Conservation (phyloP, 2,113 vertebrate species). For the Seriola dumerili region DNA sequence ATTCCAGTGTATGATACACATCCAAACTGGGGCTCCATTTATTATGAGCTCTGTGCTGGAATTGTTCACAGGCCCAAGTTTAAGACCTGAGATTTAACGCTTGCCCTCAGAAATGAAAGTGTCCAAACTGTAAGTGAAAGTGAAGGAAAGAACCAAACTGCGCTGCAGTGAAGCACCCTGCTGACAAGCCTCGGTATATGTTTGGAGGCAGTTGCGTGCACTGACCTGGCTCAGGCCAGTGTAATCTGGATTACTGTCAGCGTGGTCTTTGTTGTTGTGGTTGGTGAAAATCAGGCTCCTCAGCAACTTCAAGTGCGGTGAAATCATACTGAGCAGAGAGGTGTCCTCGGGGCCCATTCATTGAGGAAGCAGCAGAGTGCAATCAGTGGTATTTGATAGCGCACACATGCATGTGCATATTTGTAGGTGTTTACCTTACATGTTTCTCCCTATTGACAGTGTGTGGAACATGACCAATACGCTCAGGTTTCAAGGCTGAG, state of each 20-base stretch:
- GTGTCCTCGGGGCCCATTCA: slow-evolving; percentile 28
- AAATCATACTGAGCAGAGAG: slow-evolving; percentile 18
- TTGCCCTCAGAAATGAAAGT: slow-evolving; percentile 31
- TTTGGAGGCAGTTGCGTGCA: slow-evolving; percentile 13
- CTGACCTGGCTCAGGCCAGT: slow-evolving; percentile 10
- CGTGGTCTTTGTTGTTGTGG: slow-evolving; percentile 29
- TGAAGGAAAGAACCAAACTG: slow-evolving; percentile 6
- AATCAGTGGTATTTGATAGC: slow-evolving; percentile 52
- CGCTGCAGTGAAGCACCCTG: neutral
- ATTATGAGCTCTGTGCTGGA: slow-evolving; percentile 19
- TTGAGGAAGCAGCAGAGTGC: slow-evolving; percentile 21
- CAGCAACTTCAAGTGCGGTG: slow-evolving; percentile 7
- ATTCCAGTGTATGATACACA: slow-evolving; percentile 1
- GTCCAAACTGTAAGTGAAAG: slow-evolving; percentile 15
- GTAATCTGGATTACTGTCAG: slow-evolving; percentile 64
- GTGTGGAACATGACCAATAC: slow-evolving; percentile 31
- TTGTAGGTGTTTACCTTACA: slow-evolving; percentile 51
- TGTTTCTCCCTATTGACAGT: slow-evolving; percentile 18
- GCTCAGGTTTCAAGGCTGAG: slow-evolving; percentile 49
- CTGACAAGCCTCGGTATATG: slow-evolving; percentile 14
- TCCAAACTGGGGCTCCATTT: slow-evolving; percentile 14
- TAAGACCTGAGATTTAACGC: slow-evolving; percentile 24
- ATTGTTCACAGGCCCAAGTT: slow-evolving; percentile 18
- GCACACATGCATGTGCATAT: slow-evolving; percentile 52
- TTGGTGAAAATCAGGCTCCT: slow-evolving; percentile 33